A percentile compares a stretch with the other conserved stretches of the same genome.
phyloP scores from a whole-genome alignment of 2,797 vertebrate species.

The Alauda arvensis region DNA sequence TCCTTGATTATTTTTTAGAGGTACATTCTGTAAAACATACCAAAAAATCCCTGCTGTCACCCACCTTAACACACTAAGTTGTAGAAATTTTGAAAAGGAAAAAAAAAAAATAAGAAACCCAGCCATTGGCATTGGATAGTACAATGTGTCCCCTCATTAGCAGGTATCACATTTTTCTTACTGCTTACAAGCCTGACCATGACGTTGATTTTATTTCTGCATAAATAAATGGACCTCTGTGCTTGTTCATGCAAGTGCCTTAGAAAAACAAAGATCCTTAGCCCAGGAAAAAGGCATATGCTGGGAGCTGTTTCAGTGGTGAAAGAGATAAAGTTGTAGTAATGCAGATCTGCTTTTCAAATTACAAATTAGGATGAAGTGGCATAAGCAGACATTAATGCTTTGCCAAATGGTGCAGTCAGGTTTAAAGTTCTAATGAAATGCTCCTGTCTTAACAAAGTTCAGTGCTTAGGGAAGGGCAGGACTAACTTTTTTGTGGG shows the following conservation, averaged over 20 bases:
- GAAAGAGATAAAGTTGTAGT: neutral
- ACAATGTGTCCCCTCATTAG: neutral
- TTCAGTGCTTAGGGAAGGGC: neutral
- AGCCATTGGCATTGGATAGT: neutral
- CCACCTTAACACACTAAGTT: neutral
- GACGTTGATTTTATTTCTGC: neutral
- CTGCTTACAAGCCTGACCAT: neutral
- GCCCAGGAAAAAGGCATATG: neutral
- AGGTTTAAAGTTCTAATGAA: neutral
- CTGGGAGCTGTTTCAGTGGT: neutral
- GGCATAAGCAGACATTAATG: neutral
- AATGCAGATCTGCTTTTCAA: neutral
- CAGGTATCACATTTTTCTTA: neutral
- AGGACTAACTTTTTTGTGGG: neutral
- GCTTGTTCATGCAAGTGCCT: constrained; percentile 74
- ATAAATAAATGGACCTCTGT: constrained; percentile 4
- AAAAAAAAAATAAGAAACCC: neutral
- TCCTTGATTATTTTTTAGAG: neutral
- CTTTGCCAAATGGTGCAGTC: neutral
- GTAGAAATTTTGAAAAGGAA: neutral
- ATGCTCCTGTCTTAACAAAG: neutral
- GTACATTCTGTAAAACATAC: neutral
- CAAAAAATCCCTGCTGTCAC: neutral
- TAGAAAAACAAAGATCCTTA: constrained; percentile 38
- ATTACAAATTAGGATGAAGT: neutral